phyloP scores from a whole-genome alignment of 2,888 invertebrate species.

The Alentia gelatinosa region DNA sequence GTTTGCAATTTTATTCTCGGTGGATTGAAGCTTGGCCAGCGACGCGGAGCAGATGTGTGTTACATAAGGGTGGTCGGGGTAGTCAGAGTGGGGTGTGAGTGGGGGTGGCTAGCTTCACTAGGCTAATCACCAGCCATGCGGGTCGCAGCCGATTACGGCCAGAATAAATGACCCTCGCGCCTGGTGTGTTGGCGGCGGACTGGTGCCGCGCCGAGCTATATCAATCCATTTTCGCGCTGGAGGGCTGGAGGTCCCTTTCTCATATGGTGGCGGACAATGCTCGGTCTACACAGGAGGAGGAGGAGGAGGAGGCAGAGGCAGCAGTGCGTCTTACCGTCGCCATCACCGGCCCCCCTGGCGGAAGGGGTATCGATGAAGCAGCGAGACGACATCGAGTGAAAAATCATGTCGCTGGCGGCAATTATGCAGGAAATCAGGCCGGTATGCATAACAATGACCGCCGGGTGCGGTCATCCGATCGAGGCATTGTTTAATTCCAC shows the following conservation, averaged over 20 bases:
- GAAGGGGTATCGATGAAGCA: neutral
- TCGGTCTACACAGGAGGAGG: neutral
- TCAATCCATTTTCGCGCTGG: no score
- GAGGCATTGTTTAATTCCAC: slow-evolving; percentile 31
- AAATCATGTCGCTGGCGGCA: slow-evolving; percentile 42
- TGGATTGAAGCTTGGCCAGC: no score
- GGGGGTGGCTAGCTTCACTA: neutral
- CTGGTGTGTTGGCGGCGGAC: no score
- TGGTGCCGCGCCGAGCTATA: no score
- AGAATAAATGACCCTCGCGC: no score
- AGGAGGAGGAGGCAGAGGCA: neutral
- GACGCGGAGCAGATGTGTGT: neutral
- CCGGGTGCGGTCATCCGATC: slow-evolving; percentile 26
- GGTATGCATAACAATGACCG: slow-evolving; percentile 50
- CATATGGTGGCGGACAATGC: neutral
- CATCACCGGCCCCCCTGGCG: neutral
- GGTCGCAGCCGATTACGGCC: neutral
- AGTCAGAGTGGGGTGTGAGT: neutral
- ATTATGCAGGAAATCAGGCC: slow-evolving; percentile 23
- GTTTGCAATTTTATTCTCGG: neutral
- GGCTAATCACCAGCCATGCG: neutral
- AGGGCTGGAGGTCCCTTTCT: no score
- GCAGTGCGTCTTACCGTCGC: neutral
- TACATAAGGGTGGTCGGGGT: neutral
- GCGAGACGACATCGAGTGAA: neutral